Evolutionary conservation across 2,888 invertebrate genomes (phyloP), one percentile per base, ranked within the genome.

Genomic region (Aphidoletes aphidimyza): DNA sequence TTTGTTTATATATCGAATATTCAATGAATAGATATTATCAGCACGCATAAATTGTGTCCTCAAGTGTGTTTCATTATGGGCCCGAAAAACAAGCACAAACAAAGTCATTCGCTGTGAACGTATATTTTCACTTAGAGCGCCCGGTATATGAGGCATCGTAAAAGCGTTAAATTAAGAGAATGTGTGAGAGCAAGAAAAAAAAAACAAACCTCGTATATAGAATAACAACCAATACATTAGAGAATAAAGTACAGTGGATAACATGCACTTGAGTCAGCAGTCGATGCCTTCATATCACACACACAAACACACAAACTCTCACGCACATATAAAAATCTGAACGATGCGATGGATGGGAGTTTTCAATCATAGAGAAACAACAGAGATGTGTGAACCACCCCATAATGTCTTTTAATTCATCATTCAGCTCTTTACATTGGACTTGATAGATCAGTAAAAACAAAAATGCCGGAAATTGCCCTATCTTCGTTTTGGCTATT

Each of bases 21-120:
- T 69, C 69, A 69, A 69, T 69, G 69, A 69, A 14, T 69, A 14
- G 34, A 69, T 69, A 69, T 69, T 30, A 69, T 69, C 3, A 69
- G 69, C 69, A 69, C 69, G 69, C 69, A 69, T 69, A 69, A 69
- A 69, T 69, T 69, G 69, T 69, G 69, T 69, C 69, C 34, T 69
- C 69, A 69, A 69, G 69, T 69, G 69, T 3, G n/a, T n/a, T n/a
- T 69, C 69, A 69, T 54, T 54, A n/a, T 54, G 54, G 54, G 54
- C 54, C 54, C 2, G 22, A 54, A 54, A 42, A 9, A 42, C 42
- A 9, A 9, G 11, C 11, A 42, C 42, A 49, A 49, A 49, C 49
- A 3, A 49, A 49, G 54, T 54, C 26, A 54, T 54, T 54, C 54
- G 5, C 26, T 22, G 26, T 19, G 19, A 54, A 54, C 22, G 54